phyloP scores from a whole-genome alignment of 2,888 invertebrate species.

The Dione juno region DNA sequence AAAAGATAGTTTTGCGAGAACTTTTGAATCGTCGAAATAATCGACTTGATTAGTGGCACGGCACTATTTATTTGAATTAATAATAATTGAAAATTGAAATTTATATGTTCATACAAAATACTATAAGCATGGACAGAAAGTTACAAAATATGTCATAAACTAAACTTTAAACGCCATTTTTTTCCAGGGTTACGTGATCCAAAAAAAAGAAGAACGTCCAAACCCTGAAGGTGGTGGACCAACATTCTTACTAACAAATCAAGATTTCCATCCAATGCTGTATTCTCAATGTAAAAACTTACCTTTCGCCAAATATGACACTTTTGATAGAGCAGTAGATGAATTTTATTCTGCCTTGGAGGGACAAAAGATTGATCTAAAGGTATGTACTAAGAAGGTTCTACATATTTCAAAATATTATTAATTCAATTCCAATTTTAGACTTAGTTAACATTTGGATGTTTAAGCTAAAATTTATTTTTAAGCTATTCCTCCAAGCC shows the following conservation, averaged over 20 bases:
- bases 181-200: conserved; percentile 91
- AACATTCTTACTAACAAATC: conserved; percentile 88
- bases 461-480: no score
- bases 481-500: no score
- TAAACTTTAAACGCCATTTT: background rate
- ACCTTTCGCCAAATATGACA: conserved; percentile 86
- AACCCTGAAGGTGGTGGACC: conserved; percentile 72
- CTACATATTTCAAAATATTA: no score
- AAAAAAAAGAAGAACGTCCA: conserved; percentile 90
- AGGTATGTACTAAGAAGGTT: conserved; percentile 64
- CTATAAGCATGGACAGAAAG: background rate
- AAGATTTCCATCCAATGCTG: conserved; percentile 96
- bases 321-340: conserved; percentile 95
- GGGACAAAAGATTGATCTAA: conserved; percentile 96
- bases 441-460: no score
- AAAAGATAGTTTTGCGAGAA: no score
- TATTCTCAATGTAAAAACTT: conserved; percentile 88
- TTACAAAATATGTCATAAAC: background rate
- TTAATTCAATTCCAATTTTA: no score
- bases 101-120: background rate
- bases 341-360: conserved; percentile 98
- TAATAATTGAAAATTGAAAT: no score
- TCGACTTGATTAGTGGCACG: no score
- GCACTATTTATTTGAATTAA: no score
- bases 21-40: no score